Base-by-base conservation (phyloP, 1,140 invertebrate genomes). In the Campodea augens region DNA sequence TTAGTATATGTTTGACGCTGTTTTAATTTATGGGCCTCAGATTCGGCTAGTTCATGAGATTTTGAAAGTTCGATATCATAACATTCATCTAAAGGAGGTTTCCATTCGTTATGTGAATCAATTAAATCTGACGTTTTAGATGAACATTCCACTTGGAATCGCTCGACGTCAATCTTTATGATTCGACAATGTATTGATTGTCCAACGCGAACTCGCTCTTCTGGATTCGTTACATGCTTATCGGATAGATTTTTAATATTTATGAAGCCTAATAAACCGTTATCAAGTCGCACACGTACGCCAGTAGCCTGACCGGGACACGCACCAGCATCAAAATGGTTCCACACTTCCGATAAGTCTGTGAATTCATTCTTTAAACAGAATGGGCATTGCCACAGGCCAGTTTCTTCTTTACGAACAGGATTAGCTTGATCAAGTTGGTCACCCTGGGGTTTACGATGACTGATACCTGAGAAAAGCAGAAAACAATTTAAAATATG, bases 281-380 rank as follows among this genome's bases (percentile, higher is more conserved):
- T 98, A 56, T 99, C 95, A 0, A 99, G 62, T 1, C 81, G 71
- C 1, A 91, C 68, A 45, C 82, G 73, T 0, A 99, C 79, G 1
- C 96, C 96, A 0, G 83, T 83, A 1, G 92, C 86, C 63, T 91
- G 84, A 0, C 96, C 96, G 0, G 86, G 90, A 68, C 95, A 99
- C 19, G 81, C 77, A 25, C 83, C 85, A 32, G 87, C 81, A 64
- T 97, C 92, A 67, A 97, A 97, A 65, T 98, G 92, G 67, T 90
- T 91, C 92, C 92, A 97, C 3, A 97, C 74, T 64, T 98, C 90
- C 27, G 85, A 88, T 1, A 97, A 66, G 58, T 97, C 91, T 1
- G 85, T 81, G 55, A 97, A 95, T 59, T 93, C 84, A 61, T 89
- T 91, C 56, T 91, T 92, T 48, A 84, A 65, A 68, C 95, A 99